These are phyloP conservation scores for Nothoprocta perdicaria DNA, from an alignment of 2,113 vertebrate species.

Conservation along the genomic window DNA sequence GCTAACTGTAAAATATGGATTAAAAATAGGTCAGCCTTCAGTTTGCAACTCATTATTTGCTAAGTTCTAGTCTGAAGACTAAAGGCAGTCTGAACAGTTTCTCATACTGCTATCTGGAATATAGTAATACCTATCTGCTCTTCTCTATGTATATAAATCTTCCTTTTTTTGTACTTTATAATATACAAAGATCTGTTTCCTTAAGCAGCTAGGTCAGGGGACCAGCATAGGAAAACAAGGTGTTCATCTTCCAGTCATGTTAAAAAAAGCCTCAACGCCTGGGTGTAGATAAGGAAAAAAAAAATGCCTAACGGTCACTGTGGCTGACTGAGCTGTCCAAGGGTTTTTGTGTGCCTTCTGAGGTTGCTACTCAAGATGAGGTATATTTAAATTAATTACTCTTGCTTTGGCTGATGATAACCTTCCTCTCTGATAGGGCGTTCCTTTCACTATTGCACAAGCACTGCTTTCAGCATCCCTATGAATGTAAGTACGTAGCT, in stretches of 20 bases:
- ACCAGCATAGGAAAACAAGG: background rate
- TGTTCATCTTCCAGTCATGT: background rate
- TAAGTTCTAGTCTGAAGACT: background rate
- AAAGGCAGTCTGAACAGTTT: background rate
- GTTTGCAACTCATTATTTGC: background rate
- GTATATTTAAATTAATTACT: constrained; percentile 24
- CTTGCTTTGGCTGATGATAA: constrained; percentile 44
- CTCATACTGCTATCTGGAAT: background rate
- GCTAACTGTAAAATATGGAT: constrained; percentile 3
- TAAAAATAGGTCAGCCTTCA: constrained; percentile 1
- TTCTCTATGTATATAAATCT: constrained; percentile 14
- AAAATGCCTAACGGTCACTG: background rate
- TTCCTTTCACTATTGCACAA: background rate
- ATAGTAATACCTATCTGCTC: background rate
- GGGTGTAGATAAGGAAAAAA: background rate
- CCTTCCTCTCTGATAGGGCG: background rate
- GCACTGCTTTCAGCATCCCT: background rate
- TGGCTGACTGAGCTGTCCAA: constrained; percentile 24
- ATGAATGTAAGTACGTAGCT: background rate
- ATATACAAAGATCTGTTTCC: background rate
- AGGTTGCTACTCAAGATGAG: constrained; percentile 38
- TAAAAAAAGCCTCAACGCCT: background rate
- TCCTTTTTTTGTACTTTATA: constrained; percentile 35
- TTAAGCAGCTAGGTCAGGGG: background rate
- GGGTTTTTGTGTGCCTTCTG: constrained; percentile 54